Percentiles rank a stretch among this genome's conserved stretches.
These are phyloP conservation scores for Agriopis leucophaearia DNA, from an alignment of 2,888 invertebrate genomes.

Conservation along the genomic window DNA sequence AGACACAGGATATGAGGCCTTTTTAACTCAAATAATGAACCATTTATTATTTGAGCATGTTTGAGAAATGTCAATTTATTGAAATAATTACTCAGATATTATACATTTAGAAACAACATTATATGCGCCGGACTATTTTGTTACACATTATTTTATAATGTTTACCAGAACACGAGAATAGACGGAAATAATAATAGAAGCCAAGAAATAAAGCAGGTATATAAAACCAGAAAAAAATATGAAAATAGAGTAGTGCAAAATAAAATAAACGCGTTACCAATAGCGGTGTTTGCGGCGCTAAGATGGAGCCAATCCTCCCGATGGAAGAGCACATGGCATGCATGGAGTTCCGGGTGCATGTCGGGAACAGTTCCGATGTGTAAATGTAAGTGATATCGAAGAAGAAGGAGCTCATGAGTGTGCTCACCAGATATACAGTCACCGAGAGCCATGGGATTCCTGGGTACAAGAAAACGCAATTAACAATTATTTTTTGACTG, in stretches of 20 bases:
- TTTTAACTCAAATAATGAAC: no score
- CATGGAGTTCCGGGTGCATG: slow-evolving; percentile 88
- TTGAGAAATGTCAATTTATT: no score
- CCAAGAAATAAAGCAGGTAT: no score
- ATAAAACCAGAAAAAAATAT: not conserved
- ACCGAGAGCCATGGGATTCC: slow-evolving; percentile 78
- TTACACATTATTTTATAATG: no score
- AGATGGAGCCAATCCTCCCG: slow-evolving; percentile 88
- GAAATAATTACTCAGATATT: no score
- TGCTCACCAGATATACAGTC: slow-evolving; percentile 85
- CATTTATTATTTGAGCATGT: no score
- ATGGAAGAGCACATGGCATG: slow-evolving; percentile 89
- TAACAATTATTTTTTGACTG: no score
- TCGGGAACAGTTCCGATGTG: slow-evolving; percentile 89
- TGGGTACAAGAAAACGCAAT: slow-evolving; percentile 43
- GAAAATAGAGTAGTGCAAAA: not conserved
- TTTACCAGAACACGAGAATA: no score
- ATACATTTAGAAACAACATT: no score
- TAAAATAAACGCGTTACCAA: slow-evolving; percentile 74
- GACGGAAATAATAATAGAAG: no score
- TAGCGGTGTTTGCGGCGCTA: slow-evolving; percentile 89
- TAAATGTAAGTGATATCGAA: slow-evolving; percentile 88
- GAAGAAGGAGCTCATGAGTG: slow-evolving; percentile 87
- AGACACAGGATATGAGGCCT: no score
- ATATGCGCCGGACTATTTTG: no score